Percentiles rank a stretch among this genome's conserved stretches.
Evolutionary conservation across 2,888 invertebrate genomes (phyloP).

Genomic region (Andrena bucephala): DNA sequence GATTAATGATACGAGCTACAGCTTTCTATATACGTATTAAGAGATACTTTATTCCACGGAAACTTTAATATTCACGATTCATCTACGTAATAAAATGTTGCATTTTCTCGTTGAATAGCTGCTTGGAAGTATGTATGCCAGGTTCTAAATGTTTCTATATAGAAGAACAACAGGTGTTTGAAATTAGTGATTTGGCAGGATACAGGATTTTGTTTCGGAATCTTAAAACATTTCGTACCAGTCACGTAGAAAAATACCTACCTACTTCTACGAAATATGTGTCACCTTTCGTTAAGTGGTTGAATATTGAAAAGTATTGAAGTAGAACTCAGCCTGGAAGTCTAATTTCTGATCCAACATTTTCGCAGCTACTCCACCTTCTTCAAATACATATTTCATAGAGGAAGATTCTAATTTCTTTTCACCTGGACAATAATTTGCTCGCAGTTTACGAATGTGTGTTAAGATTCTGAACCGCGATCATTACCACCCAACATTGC

Average conservation of each 20-base stretch:
- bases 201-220: background rate
- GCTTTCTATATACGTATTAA: constrained; percentile 26
- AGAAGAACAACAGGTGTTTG: background rate
- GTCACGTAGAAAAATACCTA: background rate
- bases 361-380: constrained; percentile 1
- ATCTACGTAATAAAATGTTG: constrained; percentile 24
- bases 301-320: background rate
- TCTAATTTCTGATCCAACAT: background rate
- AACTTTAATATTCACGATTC: constrained; percentile 25
- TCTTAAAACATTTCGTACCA: background rate
- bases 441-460: background rate
- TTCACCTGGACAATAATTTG: background rate
- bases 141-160: background rate
- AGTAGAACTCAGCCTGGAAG: background rate
- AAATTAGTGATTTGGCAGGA: background rate
- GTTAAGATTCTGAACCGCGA: constrained; percentile 19
- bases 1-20: constrained; percentile 17
- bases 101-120: constrained; percentile 35
- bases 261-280: background rate
- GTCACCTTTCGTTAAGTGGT: background rate
- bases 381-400: background rate
- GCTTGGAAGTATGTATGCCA: constrained; percentile 9
- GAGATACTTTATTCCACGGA: constrained; percentile 24
- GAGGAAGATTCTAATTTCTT: background rate
- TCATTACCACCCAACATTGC: constrained; percentile 5